A percentile compares a stretch with the other conserved stretches of the same genome.
These are phyloP conservation scores for Scrobipalpa costella DNA, from an alignment of 2,888 invertebrate genomes.

Conservation along the genomic window DNA sequence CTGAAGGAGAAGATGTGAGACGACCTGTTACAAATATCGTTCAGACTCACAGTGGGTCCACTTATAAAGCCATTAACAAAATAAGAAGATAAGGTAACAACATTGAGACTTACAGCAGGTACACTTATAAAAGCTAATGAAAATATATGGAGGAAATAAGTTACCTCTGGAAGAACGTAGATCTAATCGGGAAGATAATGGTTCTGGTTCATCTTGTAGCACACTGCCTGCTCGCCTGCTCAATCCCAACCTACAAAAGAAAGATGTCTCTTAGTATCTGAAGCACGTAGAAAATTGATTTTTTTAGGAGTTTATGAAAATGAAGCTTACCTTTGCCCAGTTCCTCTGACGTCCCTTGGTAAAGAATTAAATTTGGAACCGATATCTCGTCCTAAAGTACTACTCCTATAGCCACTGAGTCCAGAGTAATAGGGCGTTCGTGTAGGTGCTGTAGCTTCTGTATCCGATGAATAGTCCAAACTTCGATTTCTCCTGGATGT, in stretches of 20 bases:
- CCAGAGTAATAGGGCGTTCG: slow-evolving; percentile 88
- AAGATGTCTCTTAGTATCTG: background rate
- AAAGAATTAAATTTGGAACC: slow-evolving; percentile 87
- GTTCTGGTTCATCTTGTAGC: slow-evolving; percentile 74
- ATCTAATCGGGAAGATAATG: slow-evolving; percentile 73
- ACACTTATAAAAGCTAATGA: background rate
- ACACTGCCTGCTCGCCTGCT: slow-evolving; percentile 71
- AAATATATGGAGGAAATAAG: background rate
- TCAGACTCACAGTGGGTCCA: background rate
- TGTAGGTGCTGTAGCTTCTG: slow-evolving; percentile 94
- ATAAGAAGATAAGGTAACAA: too few relatives aligned
- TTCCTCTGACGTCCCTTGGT: slow-evolving; percentile 84
- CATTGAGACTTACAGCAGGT: background rate
- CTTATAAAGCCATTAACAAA: background rate
- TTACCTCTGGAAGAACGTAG: slow-evolving; percentile 77
- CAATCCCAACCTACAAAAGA: slow-evolving; percentile 60
- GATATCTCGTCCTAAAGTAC: slow-evolving; percentile 80
- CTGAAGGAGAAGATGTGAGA: slow-evolving; percentile 76
- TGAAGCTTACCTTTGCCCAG: slow-evolving; percentile 74
- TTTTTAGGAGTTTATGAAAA: too few relatives aligned
- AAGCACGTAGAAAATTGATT: too few relatives aligned
- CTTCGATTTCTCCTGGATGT: slow-evolving; percentile 88
- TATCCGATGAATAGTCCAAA: slow-evolving; percentile 96
- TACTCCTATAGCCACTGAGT: slow-evolving; percentile 73
- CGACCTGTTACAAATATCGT: slow-evolving; percentile 52